phyloP scores from a whole-genome alignment of 2,113 vertebrate species.

The Thermophis baileyi region DNA sequence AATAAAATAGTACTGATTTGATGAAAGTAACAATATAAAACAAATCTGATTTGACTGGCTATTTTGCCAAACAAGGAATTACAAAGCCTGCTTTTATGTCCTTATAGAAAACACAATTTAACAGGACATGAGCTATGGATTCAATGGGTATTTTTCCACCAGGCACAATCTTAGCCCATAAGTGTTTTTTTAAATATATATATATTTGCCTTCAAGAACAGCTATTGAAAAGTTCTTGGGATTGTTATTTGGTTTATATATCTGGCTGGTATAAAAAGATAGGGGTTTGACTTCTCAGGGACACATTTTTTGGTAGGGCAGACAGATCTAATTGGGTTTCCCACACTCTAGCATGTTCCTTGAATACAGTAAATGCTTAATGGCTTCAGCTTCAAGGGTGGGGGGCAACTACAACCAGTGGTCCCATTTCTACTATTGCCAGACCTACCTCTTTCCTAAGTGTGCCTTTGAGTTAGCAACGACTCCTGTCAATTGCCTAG shows the following conservation, averaged over 20 bases:
- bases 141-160: neutral
- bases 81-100: neutral
- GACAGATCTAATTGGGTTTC: neutral
- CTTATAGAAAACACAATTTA: neutral
- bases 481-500: no score
- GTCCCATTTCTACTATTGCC: neutral
- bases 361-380: neutral
- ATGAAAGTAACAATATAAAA: neutral
- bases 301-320: neutral
- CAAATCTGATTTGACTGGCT: neutral
- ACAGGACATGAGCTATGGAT: neutral
- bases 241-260: neutral
- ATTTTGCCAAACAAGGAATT: neutral
- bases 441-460: neutral
- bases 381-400: no score
- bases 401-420: neutral
- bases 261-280: neutral
- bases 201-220: neutral
- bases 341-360: neutral
- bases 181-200: neutral
- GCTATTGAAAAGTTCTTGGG: neutral
- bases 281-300: neutral
- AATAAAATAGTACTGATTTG: neutral
- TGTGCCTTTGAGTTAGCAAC: no score
- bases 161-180: neutral